phyloP scores from a whole-genome alignment of 1,140 invertebrate genomes.

The Pseudomyrmex gracilis region DNA sequence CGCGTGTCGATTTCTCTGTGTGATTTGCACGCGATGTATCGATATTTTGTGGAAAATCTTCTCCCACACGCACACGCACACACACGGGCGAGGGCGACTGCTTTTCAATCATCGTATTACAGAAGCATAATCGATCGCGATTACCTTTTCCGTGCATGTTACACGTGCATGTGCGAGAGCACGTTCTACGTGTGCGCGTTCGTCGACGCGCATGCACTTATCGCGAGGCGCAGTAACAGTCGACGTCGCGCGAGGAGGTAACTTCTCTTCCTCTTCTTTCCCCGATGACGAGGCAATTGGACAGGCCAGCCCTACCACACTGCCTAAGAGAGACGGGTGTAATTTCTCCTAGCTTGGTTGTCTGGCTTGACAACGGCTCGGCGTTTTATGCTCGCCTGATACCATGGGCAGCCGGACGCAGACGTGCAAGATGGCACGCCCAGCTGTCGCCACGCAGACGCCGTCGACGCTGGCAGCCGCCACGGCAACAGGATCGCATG shows the following conservation, averaged over 20 bases:
- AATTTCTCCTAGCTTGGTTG: conserved; percentile 23
- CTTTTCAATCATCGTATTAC: no score
- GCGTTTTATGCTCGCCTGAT: conserved; percentile 75
- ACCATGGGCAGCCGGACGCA: conserved; percentile 82
- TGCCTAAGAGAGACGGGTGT: conserved; percentile 17
- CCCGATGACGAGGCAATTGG: conserved; percentile 41
- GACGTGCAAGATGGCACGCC: conserved; percentile 84
- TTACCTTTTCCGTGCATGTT: not conserved
- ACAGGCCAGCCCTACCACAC: conserved; percentile 21
- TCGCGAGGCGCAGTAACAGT: not conserved
- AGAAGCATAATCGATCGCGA: not conserved
- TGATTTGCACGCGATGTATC: no score
- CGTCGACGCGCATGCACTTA: conserved; percentile 38
- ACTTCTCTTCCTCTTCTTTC: not conserved
- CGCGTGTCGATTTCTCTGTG: no score
- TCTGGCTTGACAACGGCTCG: not conserved
- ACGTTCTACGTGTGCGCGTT: not conserved
- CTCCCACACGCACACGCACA: no score
- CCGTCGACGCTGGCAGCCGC: conserved; percentile 74
- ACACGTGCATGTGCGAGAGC: conserved; percentile 8
- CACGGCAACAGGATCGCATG: conserved; percentile 77
- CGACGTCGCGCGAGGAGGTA: conserved; percentile 43
- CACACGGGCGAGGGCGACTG: no score
- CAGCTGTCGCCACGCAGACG: conserved; percentile 78
- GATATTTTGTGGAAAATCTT: no score